phyloP scores from a whole-genome alignment of 1,140 invertebrate species.

The Drosophila malerkotliana region DNA sequence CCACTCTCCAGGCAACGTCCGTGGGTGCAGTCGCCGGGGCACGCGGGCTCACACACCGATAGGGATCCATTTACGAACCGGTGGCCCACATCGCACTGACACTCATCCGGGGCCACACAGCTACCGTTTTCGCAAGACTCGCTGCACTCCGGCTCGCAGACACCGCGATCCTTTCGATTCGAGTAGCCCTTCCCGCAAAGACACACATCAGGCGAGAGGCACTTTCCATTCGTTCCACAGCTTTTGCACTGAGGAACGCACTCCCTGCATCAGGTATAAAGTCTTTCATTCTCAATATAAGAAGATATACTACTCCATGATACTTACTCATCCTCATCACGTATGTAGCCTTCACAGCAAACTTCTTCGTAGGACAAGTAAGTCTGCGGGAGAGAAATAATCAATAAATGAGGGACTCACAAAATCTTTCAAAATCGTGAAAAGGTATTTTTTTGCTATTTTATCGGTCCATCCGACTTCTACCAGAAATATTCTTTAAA shows the following conservation, averaged over 20 bases:
- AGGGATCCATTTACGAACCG: slow-evolving; percentile 48
- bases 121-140: slow-evolving; percentile 82
- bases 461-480: too few species aligned
- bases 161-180: slow-evolving; percentile 43
- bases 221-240: slow-evolving; percentile 62
- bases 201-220: slow-evolving; percentile 58
- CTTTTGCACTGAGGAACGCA: slow-evolving; percentile 63
- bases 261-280: slow-evolving; percentile 9
- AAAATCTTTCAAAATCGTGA: too few species aligned
- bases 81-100: slow-evolving; percentile 62
- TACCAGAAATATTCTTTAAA: too few species aligned
- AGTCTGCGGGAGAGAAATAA: slow-evolving; percentile 25
- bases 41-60: slow-evolving; percentile 69
- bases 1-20: slow-evolving; percentile 85
- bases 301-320: too few species aligned
- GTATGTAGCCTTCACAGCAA: slow-evolving; percentile 69
- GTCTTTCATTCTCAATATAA: not conserved
- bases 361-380: slow-evolving; percentile 57
- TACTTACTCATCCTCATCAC: slow-evolving; percentile 55
- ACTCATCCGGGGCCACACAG: slow-evolving; percentile 84
- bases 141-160: slow-evolving; percentile 63
- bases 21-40: slow-evolving; percentile 85
- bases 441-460: too few species aligned
- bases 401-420: not conserved
- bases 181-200: slow-evolving; percentile 60